These are phyloP conservation scores for Entomobrya proxima DNA, from an alignment of 2,888 invertebrate genomes.

Conservation along the genomic window DNA sequence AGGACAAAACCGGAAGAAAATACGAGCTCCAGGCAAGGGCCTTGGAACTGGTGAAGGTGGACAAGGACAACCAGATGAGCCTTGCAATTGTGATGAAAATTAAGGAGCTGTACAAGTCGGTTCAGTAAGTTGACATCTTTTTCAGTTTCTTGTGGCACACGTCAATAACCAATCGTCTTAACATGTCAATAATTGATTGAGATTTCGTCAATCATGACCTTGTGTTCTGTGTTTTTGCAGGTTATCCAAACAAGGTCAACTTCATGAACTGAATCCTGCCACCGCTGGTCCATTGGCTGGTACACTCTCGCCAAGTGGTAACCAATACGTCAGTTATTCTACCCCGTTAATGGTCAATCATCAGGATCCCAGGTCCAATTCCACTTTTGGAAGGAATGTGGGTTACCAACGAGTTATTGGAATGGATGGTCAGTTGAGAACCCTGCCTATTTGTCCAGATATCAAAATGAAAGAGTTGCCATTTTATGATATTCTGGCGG, in stretches of 20 bases:
- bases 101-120: conserved; percentile 83
- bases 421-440: conserved; percentile 15
- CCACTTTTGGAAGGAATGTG: neutral
- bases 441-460: conserved; percentile 92
- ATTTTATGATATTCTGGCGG: conserved; percentile 92
- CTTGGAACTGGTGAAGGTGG: conserved; percentile 83
- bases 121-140: conserved; percentile 82
- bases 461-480: conserved; percentile 94
- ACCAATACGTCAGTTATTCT: no score
- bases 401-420: neutral
- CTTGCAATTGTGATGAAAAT: conserved; percentile 83
- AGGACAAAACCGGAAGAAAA: conserved; percentile 88
- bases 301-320: no score
- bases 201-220: no score
- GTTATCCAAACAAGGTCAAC: neutral
- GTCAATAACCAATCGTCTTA: no score
- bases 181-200: no score
- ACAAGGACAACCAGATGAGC: no score
- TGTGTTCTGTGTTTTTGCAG: neutral
- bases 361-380: no score
- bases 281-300: neutral
- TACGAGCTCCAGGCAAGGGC: conserved; percentile 87
- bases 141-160: no score
- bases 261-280: neutral
- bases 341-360: no score